A percentile compares a stretch with the other conserved stretches of the same genome.
Conservation (phyloP, 1,140 invertebrate species). For the Venturia canescens region DNA sequence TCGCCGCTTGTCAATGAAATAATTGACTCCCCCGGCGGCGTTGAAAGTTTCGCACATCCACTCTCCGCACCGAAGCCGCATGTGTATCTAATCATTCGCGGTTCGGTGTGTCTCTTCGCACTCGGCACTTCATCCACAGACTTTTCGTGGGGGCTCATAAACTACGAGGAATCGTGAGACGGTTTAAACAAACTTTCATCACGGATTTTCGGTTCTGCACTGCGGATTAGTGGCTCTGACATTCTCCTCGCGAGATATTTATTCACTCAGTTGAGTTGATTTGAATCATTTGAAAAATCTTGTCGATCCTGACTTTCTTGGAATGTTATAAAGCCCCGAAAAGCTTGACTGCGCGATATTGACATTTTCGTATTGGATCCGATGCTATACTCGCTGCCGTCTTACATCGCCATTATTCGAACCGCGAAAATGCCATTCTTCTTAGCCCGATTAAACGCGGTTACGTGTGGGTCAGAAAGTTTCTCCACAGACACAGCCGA, state of each 20-base stretch:
- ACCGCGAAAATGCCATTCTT: background rate
- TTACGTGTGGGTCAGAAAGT: background rate
- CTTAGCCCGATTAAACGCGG: background rate
- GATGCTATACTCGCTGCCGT: background rate
- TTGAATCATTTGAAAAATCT: too few species aligned
- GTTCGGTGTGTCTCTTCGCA: conserved; percentile 10
- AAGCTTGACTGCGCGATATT: background rate
- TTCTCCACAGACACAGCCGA: background rate
- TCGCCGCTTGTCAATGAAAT: conserved; percentile 17
- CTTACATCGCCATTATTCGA: background rate
- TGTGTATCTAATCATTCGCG: conserved; percentile 21
- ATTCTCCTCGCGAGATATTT: background rate
- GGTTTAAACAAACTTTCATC: background rate
- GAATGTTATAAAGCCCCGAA: too few species aligned
- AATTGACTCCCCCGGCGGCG: conserved; percentile 16
- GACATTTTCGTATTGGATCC: background rate
- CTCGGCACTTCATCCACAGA: background rate
- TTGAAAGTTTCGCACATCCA: conserved; percentile 23
- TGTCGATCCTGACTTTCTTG: too few species aligned
- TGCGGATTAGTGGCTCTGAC: background rate
- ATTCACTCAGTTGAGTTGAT: too few species aligned
- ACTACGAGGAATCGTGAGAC: background rate
- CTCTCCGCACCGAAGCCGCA: background rate
- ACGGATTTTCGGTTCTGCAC: background rate
- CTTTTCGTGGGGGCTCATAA: background rate